A percentile compares a stretch with the other conserved stretches of the same genome.
phyloP scores from a whole-genome alignment of 2,113 vertebrate species.

The Menura novaehollandiae region DNA sequence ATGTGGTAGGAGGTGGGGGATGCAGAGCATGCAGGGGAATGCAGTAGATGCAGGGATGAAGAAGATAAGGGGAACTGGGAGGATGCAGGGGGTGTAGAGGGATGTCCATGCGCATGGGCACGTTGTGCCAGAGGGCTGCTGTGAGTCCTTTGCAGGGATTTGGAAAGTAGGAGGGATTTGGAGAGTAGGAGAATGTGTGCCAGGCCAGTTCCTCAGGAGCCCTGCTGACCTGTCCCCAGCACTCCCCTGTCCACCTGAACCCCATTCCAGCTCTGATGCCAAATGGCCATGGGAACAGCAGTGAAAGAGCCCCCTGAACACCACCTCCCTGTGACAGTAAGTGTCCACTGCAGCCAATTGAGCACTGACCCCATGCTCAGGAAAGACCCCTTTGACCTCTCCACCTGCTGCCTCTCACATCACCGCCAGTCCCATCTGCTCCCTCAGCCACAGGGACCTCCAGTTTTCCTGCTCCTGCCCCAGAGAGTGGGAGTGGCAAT shows the following conservation, averaged over 20 bases:
- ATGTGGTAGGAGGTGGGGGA: not conserved
- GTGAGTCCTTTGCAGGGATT: not conserved
- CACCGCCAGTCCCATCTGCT: not conserved
- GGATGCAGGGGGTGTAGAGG: not conserved
- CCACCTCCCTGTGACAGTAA: not conserved
- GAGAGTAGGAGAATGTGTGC: not conserved
- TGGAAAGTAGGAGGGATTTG: not conserved
- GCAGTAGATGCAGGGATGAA: not conserved
- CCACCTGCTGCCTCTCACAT: not conserved
- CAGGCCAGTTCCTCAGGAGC: not conserved
- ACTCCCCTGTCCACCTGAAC: not conserved
- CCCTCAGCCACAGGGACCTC: not conserved
- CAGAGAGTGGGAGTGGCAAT: not conserved
- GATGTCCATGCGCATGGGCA: not conserved
- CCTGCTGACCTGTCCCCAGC: not conserved
- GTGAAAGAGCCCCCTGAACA: not conserved
- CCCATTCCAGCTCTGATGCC: not conserved
- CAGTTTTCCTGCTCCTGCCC: fast-evolving
- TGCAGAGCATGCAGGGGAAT: not conserved
- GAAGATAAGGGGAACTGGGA: not conserved
- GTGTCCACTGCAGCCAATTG: not conserved
- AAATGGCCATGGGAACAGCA: not conserved
- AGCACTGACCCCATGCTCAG: not conserved
- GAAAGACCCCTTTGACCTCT: not conserved
- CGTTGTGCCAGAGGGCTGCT: not conserved